These are phyloP conservation scores for Rhogogaster chlorosoma DNA, from an alignment of 2,888 invertebrate species.

Conservation along the genomic window DNA sequence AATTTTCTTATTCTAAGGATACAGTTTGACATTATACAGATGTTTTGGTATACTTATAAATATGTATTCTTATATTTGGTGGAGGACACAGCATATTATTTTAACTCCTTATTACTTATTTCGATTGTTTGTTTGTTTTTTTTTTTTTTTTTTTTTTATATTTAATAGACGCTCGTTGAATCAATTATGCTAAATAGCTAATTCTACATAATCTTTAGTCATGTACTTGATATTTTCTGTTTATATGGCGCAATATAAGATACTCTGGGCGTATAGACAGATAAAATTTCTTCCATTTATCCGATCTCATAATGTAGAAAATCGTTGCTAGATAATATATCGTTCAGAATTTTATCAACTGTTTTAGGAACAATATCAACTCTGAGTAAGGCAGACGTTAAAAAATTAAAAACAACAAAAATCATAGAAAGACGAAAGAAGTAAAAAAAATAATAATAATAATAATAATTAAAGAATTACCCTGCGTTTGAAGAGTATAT, in stretches of 20 bases:
- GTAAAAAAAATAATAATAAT: not conserved
- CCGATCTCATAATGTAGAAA: not conserved
- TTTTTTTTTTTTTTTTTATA: not conserved
- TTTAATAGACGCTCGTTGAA: conserved; percentile 24
- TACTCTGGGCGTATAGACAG: not conserved
- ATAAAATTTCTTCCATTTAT: not conserved
- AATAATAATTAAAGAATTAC: not conserved
- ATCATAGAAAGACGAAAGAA: not conserved
- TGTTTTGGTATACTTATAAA: conserved; percentile 38
- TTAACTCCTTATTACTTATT: not conserved
- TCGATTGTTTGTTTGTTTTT: not conserved
- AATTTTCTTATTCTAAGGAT: conserved; percentile 50
- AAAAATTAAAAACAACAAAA: not conserved
- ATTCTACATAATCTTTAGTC: conserved; percentile 17
- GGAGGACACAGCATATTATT: conserved; percentile 63
- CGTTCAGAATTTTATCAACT: not conserved
- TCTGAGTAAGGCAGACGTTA: not conserved
- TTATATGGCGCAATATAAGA: not conserved
- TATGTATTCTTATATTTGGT: conserved; percentile 61
- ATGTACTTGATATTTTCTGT: not conserved
- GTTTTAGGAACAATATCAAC: not conserved
- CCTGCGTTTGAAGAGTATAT: conserved; percentile 21
- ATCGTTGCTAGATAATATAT: not conserved
- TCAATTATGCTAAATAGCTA: conserved; percentile 17
- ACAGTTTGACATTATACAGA: conserved; percentile 22